Percentiles rank a stretch among this genome's conserved stretches.
phyloP scores from a whole-genome alignment of 2,888 invertebrate species.

The Oeneis ivallda region DNA sequence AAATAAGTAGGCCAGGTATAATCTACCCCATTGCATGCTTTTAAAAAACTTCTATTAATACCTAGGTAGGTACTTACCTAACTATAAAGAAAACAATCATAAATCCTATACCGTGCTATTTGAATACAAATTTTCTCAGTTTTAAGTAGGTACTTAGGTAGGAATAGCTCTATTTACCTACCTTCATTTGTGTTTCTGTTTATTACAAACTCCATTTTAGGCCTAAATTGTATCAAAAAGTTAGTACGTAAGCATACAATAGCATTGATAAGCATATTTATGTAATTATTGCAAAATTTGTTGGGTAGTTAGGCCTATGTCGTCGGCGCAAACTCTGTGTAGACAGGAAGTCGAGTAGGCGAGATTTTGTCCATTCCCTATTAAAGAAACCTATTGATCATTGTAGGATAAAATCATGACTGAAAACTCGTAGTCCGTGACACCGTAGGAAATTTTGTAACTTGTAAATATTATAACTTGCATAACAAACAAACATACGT shows the following conservation, averaged over 20 bases:
- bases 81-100: neutral
- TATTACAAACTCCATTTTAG: neutral
- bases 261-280: neutral
- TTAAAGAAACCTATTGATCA: too few relatives aligned
- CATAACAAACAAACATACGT: too few relatives aligned
- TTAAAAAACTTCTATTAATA: too few relatives aligned
- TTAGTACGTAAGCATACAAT: neutral
- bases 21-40: too few relatives aligned
- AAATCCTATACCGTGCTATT: neutral
- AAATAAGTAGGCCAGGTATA: too few relatives aligned
- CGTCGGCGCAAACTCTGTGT: constrained; percentile 33
- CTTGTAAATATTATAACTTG: too few relatives aligned
- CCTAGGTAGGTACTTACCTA: neutral
- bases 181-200: constrained; percentile 19
- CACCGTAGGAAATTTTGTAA: too few relatives aligned
- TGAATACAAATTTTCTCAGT: neutral
- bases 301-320: constrained; percentile 39
- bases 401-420: too few relatives aligned
- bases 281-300: constrained; percentile 2
- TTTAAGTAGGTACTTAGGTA: neutral
- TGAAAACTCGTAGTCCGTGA: too few relatives aligned
- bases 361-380: too few relatives aligned
- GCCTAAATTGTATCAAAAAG: neutral
- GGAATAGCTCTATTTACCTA: constrained; percentile 22
- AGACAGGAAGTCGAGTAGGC: constrained; percentile 12